These are phyloP conservation scores for Spialia ferax DNA, from an alignment of 2,888 invertebrate species.

Conservation along the genomic window DNA sequence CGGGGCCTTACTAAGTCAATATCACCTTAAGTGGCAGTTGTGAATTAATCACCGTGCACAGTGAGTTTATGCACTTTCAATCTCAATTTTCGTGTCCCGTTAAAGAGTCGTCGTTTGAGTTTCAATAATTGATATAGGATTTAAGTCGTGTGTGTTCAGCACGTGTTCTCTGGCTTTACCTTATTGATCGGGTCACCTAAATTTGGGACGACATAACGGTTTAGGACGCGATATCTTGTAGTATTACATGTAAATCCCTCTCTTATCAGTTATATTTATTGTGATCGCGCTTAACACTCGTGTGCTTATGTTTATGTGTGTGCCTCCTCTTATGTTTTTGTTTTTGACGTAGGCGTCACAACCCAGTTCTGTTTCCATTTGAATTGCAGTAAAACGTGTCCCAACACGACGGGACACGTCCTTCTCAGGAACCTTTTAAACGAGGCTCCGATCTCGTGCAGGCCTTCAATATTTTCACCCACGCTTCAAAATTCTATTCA, in stretches of 20 bases:
- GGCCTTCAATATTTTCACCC: conserved; percentile 71
- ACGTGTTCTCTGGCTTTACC: conserved; percentile 47
- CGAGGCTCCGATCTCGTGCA: conserved; percentile 52
- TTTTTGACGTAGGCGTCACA: conserved; percentile 78
- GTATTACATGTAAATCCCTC: conserved; percentile 69
- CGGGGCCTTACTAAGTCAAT: conserved; percentile 72
- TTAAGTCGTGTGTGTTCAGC: conserved; percentile 39
- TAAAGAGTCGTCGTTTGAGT: conserved; percentile 61
- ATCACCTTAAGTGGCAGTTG: conserved; percentile 73
- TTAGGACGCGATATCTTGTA: conserved; percentile 66
- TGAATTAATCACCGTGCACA: conserved; percentile 74
- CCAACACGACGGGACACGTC: conserved; percentile 58
- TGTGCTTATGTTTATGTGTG: conserved; percentile 77
- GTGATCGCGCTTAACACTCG: conserved; percentile 72
- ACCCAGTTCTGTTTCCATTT: conserved; percentile 68
- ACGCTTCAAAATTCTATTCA: conserved; percentile 72
- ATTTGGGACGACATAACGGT: conserved; percentile 65
- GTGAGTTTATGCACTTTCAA: conserved; percentile 74
- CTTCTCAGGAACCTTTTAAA: conserved; percentile 65
- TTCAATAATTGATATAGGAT: neutral
- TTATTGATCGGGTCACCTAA: conserved; percentile 57
- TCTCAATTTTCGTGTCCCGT: conserved; percentile 67
- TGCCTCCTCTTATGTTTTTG: conserved; percentile 66
- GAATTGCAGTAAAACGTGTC: conserved; percentile 65
- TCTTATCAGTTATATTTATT: conserved; percentile 82